A percentile compares a stretch with the other conserved stretches of the same genome.
These are phyloP conservation scores for Ephydatia muelleri DNA, from an alignment of 37 sponge, comb jelly and placozoan genomes.

Conservation along the genomic window DNA sequence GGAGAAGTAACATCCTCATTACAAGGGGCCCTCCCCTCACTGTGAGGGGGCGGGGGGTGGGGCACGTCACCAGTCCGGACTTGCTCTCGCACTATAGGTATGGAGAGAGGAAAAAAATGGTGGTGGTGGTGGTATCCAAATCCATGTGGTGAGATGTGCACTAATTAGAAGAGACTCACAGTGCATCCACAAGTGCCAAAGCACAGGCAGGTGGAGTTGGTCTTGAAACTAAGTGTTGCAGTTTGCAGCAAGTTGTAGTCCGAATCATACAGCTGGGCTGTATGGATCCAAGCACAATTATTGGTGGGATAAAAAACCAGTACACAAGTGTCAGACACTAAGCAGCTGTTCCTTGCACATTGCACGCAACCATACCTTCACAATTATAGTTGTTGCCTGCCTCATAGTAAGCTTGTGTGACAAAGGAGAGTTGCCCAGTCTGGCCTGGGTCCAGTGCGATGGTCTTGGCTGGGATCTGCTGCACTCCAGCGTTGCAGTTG, in stretches of 20 bases:
- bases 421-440: constrained; percentile 34
- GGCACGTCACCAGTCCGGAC: constrained; percentile 18
- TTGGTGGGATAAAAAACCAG: background rate
- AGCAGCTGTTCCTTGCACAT: background rate
- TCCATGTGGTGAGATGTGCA: background rate
- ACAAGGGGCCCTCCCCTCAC: constrained; percentile 10
- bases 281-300: background rate
- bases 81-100: constrained; percentile 13
- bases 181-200: constrained; percentile 80
- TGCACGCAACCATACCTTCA: constrained; percentile 43
- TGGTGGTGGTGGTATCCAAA: background rate
- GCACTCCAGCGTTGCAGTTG: constrained; percentile 41
- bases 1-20: constrained; percentile 22
- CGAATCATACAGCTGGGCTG: constrained; percentile 75
- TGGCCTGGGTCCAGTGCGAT: constrained; percentile 52
- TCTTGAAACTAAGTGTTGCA: constrained; percentile 57
- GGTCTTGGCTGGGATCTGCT: constrained; percentile 16
- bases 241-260: constrained; percentile 62
- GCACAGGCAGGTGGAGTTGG: constrained; percentile 72
- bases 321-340: background rate
- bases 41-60: constrained; percentile 43
- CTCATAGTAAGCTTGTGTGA: constrained; percentile 23
- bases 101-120: background rate
- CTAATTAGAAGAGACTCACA: constrained; percentile 22
- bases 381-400: constrained; percentile 32